A percentile compares a stretch with the other conserved stretches of the same genome.
Evolutionary conservation across 2,113 vertebrate species (phyloP).

Genomic region (Lampris megalopsis): DNA sequence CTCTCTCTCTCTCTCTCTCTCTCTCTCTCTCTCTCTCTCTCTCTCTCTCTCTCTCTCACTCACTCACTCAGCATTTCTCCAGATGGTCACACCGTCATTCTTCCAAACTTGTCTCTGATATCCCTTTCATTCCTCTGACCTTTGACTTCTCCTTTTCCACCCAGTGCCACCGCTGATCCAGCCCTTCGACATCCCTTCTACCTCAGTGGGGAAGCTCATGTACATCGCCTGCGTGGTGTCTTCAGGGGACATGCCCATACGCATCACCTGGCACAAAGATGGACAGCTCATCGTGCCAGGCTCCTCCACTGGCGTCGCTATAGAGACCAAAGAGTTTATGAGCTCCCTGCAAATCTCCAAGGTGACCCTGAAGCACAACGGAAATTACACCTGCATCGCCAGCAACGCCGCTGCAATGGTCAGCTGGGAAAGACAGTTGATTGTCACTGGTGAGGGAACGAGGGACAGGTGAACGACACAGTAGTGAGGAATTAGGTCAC

Average conservation of each 20-base stretch:
- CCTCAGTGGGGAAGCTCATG: slow-evolving; percentile 97
- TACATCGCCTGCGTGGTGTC: slow-evolving; percentile 99
- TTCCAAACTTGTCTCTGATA: slow-evolving; percentile 35
- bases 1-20: slow-evolving; percentile 48
- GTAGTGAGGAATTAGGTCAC: slow-evolving; percentile 25
- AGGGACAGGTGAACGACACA: neutral
- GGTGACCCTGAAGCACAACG: slow-evolving; percentile 97
- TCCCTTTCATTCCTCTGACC: slow-evolving; percentile 14
- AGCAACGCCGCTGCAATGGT: slow-evolving; percentile 96
- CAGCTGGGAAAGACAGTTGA: slow-evolving; percentile 95
- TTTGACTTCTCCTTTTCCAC: slow-evolving; percentile 22
- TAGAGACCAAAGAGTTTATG: slow-evolving; percentile 99
- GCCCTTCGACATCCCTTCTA: slow-evolving; percentile 97
- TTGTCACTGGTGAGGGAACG: slow-evolving; percentile 90
- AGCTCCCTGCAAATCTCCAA: slow-evolving; percentile 99
- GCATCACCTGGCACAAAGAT: slow-evolving; percentile 99
- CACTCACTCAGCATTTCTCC: slow-evolving; percentile 65
- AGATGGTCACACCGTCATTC: slow-evolving; percentile 67
- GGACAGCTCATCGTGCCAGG: slow-evolving; percentile 95
- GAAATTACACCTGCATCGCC: slow-evolving; percentile 99
- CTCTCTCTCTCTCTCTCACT: slow-evolving; percentile 23
- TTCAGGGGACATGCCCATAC: slow-evolving; percentile 99
- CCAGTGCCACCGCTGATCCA: slow-evolving; percentile 97
- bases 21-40: too few species aligned
- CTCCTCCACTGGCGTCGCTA: slow-evolving; percentile 91